Conservation (phyloP, 1,140 invertebrate species). For the Tetragnatha versicolor region DNA sequence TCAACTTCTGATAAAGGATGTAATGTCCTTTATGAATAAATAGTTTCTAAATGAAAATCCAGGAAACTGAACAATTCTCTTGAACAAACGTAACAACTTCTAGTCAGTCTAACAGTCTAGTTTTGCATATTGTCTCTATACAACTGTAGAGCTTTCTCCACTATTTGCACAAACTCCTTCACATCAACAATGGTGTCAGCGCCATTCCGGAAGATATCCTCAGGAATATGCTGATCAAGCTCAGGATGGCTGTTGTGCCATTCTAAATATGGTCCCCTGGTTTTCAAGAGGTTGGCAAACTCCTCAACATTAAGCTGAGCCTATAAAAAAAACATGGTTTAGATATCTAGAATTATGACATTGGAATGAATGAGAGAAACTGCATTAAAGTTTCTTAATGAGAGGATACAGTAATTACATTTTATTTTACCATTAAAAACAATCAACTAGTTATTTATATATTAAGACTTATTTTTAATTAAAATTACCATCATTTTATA, state of each 20-base stretch:
- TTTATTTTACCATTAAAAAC: too few species aligned
- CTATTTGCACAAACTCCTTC: conserved; percentile 55
- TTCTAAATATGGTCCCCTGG: conserved; percentile 56
- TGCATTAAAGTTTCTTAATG: too few species aligned
- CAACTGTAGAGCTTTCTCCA: conserved; percentile 40
- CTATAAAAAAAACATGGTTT: conserved; percentile 11
- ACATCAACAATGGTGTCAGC: conserved; percentile 56
- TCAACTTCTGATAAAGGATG: too few species aligned
- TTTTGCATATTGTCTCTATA: not conserved
- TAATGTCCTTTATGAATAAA: too few species aligned
- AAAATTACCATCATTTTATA: too few species aligned
- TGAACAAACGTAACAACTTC: not conserved
- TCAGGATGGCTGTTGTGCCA: conserved; percentile 57
- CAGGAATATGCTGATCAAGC: conserved; percentile 6
- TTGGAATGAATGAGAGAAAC: too few species aligned
- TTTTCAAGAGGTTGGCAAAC: conserved; percentile 49
- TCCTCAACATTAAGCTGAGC: conserved; percentile 56
- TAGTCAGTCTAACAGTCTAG: not conserved
- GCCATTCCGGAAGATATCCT: conserved; percentile 52
- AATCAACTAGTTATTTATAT: too few species aligned
- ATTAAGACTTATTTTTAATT: too few species aligned
- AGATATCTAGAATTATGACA: too few species aligned
- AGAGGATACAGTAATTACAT: too few species aligned
- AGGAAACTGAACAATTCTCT: not conserved
- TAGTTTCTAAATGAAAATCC: too few species aligned